Percentiles rank a stretch among this genome's conserved stretches.
These are phyloP conservation scores for Ceriagrion tenellum DNA, from an alignment of 2,888 invertebrate species.

Conservation along the genomic window DNA sequence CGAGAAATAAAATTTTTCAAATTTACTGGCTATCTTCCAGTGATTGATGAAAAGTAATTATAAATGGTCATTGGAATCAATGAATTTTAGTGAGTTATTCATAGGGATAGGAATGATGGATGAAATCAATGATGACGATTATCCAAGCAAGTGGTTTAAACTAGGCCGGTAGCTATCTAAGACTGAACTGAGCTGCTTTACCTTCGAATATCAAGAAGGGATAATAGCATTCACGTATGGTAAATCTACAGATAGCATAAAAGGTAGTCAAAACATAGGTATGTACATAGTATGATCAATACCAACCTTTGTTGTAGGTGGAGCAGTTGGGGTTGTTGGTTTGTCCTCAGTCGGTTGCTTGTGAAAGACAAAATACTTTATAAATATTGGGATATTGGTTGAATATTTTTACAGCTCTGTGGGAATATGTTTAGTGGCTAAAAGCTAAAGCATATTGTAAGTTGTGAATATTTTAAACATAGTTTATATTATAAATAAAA, in stretches of 20 bases:
- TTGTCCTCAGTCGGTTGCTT: conserved; percentile 52
- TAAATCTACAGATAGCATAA: background rate
- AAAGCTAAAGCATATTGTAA: background rate
- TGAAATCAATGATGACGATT: background rate
- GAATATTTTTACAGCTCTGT: background rate
- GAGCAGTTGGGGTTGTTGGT: background rate
- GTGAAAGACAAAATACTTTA: conserved; percentile 16
- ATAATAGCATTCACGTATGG: background rate
- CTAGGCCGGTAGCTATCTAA: background rate
- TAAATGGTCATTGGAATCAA: background rate
- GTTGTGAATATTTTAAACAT: background rate
- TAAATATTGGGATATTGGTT: background rate
- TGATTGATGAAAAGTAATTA: too few relatives aligned
- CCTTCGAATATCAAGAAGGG: background rate
- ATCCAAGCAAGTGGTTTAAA: background rate
- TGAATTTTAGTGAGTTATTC: background rate
- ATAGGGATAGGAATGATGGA: background rate
- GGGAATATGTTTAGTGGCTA: background rate
- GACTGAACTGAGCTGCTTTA: background rate
- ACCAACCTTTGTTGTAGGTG: conserved; percentile 50
- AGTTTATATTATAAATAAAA: background rate
- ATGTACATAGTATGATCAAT: background rate
- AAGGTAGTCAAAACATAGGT: background rate
- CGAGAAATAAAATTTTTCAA: too few relatives aligned
- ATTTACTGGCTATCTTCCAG: too few relatives aligned